Evolutionary conservation across 2,888 invertebrate genomes (phyloP), one percentile per base, ranked within the genome.

Genomic region (Pycnomerus fuliginosus): DNA sequence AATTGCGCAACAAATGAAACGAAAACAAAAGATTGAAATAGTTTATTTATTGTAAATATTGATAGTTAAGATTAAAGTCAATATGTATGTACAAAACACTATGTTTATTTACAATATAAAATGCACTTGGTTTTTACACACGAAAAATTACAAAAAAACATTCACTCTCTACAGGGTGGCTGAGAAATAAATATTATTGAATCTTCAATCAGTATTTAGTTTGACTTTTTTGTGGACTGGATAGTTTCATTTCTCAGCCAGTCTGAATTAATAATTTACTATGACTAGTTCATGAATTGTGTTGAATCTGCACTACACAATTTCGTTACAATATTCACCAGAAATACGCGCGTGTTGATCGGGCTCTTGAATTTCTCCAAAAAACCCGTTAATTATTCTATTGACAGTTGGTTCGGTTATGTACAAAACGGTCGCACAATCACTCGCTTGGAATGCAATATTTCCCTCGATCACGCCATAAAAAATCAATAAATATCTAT

Each of bases 11-110:
- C 20, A 20, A 20, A 20, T 20, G 8, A 20, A 20, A 43, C 28
- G 13, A 44, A 41, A 41, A 44, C 5, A 8, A 40, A 51, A 56
- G 57, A 56, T 59, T 59, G 61, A 64, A 68, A 67, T 69, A 62
- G 59, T 65, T 68, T 69, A 69, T 65, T 60, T 61, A 60, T 62
- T 71, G 70, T 70, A 71, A 71, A 70, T 64, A 63, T 62, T 65
- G 63, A 67, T 69, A 65, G 62, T 66, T 67, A 65, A 64, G 65
- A 64, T 65, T 68, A 65, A 68, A 65, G 64, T 66, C 62, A 62
- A 60, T 72, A 72, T 72, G n/a, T n/a, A n/a, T n/a, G 70, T 72
- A 72, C 72, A 72, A 71, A 72, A 71, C 65, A 65, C 66, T 69
- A 64, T 65, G 53, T 53, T 58, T 69, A 68, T 70, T 61, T 68